Base-by-base conservation (phyloP, 2,888 invertebrate species). In the Girardia tigrina region DNA sequence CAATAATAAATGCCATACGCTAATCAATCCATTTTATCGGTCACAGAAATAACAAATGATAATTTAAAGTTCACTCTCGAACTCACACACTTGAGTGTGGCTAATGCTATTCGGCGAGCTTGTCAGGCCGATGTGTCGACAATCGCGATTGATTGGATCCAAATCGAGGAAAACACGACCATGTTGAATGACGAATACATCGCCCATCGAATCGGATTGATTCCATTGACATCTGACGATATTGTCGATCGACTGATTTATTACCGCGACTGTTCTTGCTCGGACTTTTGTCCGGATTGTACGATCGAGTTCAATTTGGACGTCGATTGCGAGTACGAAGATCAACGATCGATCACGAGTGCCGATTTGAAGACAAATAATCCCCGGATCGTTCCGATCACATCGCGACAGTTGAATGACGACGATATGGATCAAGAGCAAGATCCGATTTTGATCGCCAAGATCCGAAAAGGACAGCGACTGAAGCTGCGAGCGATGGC, bases 1-100 rank as follows among this genome's bases (percentile, higher is more conserved):
- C n/a, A n/a, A n/a, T n/a, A n/a, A n/a, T n/a, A n/a, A n/a, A 95
- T 97, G 95, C 95, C 95, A 69, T 97, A 94, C 84, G 95, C 95
- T 14, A 97, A 95, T 86, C 94, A 94, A 82, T 94, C 95, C 0
- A 91, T 92, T 0, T 92, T 98, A 20, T 90, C 91, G 80, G 92
- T 98, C 73, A 90, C 90, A 8, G 94, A 95, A 82, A 85, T 95
- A 77, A 92, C 92, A 0, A 91, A 94, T 79, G 97, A 98, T 84
- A 92, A 92, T 86, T 93, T 97, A 0, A 97, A 97, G 84, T 98
- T 97, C 84, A 89, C 91, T 79, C 88, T 98, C 8, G 95, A 97
- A 87, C 95, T 98, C 82, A 98, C 97, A 0, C 97, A 98, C 85
- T 86, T 98, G 72, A 90, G 92, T 86, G 94, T 97, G 71, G 95